phyloP scores from a whole-genome alignment of 2,888 invertebrate species.

The Aradus depressus region DNA sequence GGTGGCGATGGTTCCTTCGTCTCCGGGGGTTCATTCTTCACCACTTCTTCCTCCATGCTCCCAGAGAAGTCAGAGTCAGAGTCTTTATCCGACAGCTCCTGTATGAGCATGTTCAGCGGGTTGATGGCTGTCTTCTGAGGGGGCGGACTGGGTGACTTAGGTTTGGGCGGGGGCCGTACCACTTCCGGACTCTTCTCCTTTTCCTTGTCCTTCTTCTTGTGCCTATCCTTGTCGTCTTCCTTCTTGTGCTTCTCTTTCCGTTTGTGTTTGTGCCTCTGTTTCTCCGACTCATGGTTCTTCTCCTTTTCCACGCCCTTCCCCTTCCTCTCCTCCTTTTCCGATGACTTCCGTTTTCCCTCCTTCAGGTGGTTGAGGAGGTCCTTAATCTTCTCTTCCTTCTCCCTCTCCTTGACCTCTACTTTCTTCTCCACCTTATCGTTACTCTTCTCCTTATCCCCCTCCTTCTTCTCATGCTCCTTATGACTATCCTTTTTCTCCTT shows the following conservation, averaged over 20 bases:
- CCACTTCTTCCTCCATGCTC: constrained; percentile 13
- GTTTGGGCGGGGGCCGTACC: constrained; percentile 10
- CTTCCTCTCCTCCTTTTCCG: constrained; percentile 13
- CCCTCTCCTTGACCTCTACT: constrained; percentile 10
- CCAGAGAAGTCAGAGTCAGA: constrained; percentile 25
- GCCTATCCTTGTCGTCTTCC: constrained; percentile 25
- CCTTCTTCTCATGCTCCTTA: constrained; percentile 34
- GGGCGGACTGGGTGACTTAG: constrained; percentile 11
- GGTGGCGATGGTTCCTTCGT: constrained; percentile 11
- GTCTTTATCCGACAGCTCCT: constrained; percentile 22
- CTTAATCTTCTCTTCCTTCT: constrained; percentile 6
- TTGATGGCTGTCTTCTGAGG: constrained; percentile 1
- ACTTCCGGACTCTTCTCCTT: constrained; percentile 16
- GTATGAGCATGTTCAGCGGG: constrained; percentile 19
- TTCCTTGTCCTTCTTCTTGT: constrained; percentile 25
- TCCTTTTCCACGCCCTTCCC: constrained; percentile 21
- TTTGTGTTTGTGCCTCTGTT: constrained; percentile 27
- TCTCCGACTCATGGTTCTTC: constrained; percentile 22
- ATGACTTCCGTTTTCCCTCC: constrained; percentile 21
- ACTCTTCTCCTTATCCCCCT: constrained; percentile 27
- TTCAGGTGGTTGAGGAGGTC: constrained; percentile 9
- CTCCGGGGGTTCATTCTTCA: constrained; percentile 13
- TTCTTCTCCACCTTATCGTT: constrained; percentile 20
- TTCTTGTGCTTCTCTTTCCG: constrained; percentile 27
- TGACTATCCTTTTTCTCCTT: constrained; percentile 45